Conservation (phyloP, 2,888 invertebrate genomes). For the Pyrrhosoma nymphula region DNA sequence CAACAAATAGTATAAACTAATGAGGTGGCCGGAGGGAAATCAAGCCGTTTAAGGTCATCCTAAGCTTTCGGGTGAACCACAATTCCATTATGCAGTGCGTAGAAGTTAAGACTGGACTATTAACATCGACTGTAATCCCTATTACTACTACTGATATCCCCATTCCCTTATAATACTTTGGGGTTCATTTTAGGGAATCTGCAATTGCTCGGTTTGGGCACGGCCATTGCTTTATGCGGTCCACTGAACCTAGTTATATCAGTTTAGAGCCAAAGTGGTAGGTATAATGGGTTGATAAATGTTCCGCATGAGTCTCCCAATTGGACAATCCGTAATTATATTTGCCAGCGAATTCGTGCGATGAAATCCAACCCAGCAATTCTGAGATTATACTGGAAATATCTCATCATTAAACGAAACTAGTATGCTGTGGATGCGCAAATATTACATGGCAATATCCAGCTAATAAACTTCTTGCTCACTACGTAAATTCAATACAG, state of each 20-base stretch:
- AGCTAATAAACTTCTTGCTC: neutral
- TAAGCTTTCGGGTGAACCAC: neutral
- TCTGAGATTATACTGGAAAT: neutral
- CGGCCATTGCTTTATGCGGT: neutral
- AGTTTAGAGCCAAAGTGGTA: neutral
- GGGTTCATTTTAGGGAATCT: neutral
- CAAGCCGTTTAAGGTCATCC: neutral
- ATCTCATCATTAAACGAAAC: neutral
- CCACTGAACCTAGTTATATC: neutral
- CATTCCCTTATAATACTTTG: neutral
- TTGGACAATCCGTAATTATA: neutral
- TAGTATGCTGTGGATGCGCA: neutral
- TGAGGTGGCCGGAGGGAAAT: too few relatives aligned
- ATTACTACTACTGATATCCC: neutral
- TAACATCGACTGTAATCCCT: neutral
- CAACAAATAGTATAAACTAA: too few relatives aligned
- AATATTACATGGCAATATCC: neutral
- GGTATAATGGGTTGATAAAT: neutral
- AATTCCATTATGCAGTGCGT: neutral
- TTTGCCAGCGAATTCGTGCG: neutral
- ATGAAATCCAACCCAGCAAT: neutral
- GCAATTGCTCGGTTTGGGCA: neutral
- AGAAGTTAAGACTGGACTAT: neutral
- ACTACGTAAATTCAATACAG: neutral
- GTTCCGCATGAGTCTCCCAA: neutral